These are phyloP conservation scores for Acanthoscelides obtectus DNA, from an alignment of 2,888 invertebrate genomes.

Conservation along the genomic window DNA sequence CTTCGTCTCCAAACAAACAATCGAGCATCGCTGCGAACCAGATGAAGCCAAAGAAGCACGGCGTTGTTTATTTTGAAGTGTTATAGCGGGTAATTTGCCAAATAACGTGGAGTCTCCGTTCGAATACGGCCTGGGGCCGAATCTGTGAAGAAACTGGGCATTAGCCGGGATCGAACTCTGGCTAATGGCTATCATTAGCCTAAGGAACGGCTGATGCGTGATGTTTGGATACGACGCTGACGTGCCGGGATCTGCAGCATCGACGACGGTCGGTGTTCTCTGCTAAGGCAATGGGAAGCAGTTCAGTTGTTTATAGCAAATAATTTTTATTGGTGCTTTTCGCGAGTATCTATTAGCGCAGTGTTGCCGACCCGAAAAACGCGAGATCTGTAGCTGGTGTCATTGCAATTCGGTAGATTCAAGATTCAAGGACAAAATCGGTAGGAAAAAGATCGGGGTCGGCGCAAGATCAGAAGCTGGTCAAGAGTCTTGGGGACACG, in stretches of 20 bases:
- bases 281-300: not conserved
- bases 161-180: conserved; percentile 55
- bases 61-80: conserved; percentile 50
- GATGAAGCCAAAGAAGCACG: not conserved
- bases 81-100: conserved; percentile 50
- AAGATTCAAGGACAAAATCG: no score
- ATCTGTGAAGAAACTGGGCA: conserved; percentile 62
- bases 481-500: no score
- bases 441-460: no score
- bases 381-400: no score
- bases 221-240: conserved; percentile 50
- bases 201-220: conserved; percentile 47
- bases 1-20: conserved; percentile 39
- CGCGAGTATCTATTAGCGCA: no score
- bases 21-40: conserved; percentile 19
- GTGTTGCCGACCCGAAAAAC: no score
- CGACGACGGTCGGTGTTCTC: not conserved
- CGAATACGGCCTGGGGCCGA: conserved; percentile 53
- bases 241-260: conserved; percentile 25
- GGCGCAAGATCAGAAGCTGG: no score
- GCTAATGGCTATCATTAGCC: conserved; percentile 53
- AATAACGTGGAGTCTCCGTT: conserved; percentile 45
- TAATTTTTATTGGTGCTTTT: no score
- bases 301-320: no score
- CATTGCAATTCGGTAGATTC: no score